A percentile compares a stretch with the other conserved stretches of the same genome.
Evolutionary conservation across 2,888 invertebrate species (phyloP).

Genomic region (Eueremaeus valkanovi): DNA sequence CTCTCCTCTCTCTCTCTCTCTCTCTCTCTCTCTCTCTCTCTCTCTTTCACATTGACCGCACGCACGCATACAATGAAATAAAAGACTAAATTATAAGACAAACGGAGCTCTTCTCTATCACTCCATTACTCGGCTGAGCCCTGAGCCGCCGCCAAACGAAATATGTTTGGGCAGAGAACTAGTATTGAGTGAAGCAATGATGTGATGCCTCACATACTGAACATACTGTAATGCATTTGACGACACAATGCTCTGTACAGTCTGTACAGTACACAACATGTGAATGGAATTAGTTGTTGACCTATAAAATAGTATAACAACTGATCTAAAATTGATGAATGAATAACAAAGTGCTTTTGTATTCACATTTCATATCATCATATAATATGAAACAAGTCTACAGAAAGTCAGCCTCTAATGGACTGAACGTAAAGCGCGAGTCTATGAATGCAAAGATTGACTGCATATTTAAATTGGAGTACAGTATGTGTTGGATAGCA

Average conservation of each 20-base stretch:
- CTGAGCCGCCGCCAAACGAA: not conserved
- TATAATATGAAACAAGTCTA: too few species aligned
- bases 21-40: not conserved
- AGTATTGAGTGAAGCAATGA: not conserved
- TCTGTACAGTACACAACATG: too few species aligned
- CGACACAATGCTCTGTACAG: conserved; percentile 7
- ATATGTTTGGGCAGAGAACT: not conserved
- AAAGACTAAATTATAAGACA: conserved; percentile 6
- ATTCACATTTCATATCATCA: not conserved
- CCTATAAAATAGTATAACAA: conserved; percentile 29
- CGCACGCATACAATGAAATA: conserved; percentile 29
- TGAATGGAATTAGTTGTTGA: conserved; percentile 8
- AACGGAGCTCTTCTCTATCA: not conserved
- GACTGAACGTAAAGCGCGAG: too few species aligned
- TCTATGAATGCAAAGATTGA: too few species aligned
- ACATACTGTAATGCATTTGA: not conserved
- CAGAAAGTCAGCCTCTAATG: too few species aligned
- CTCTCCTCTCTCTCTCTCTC: too few species aligned
- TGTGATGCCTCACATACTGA: conserved; percentile 18
- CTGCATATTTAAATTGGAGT: not conserved
- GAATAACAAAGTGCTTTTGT: conserved; percentile 9
- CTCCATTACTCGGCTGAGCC: too few species aligned
- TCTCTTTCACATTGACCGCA: conserved; percentile 26
- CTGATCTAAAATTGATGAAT: conserved; percentile 28
- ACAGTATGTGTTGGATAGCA: too few species aligned